These are phyloP conservation scores for Meteorus cinctellus DNA, from an alignment of 2,888 invertebrate genomes.

Conservation along the genomic window DNA sequence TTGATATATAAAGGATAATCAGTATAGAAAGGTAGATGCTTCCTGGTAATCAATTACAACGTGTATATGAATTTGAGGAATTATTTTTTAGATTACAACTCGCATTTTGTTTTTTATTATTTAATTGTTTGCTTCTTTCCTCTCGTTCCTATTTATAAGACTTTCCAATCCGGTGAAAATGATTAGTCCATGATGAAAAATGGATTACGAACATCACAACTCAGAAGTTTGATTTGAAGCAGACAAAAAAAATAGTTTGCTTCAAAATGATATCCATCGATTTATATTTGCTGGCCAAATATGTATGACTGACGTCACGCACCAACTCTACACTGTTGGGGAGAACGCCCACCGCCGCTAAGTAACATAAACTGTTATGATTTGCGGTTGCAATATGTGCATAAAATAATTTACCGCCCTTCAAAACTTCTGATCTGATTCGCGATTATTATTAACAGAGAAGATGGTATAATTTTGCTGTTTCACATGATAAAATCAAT, in stretches of 20 bases:
- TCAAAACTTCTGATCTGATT: conserved; percentile 29
- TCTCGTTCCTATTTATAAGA: no score
- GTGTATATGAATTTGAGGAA: neutral
- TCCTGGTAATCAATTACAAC: neutral
- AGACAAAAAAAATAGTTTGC: conserved; percentile 29
- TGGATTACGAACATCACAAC: neutral
- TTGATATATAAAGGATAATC: conserved; percentile 14
- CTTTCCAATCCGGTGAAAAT: neutral
- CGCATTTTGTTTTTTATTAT: no score
- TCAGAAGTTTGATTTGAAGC: neutral
- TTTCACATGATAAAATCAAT: neutral
- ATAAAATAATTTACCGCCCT: conserved; percentile 11
- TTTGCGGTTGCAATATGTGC: conserved; percentile 3
- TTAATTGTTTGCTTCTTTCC: no score
- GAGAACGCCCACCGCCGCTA: conserved; percentile 68
- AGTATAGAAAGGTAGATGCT: neutral
- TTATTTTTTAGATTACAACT: neutral
- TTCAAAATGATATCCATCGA: conserved; percentile 59
- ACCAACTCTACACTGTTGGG: conserved; percentile 62
- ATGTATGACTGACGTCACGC: conserved; percentile 71
- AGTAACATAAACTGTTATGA: conserved; percentile 53
- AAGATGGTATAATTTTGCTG: neutral
- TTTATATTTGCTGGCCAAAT: conserved; percentile 69
- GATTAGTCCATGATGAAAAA: neutral
- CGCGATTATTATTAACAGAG: neutral